These are phyloP conservation scores for Podargus strigoides DNA, from an alignment of 2,797 vertebrate genomes.

Conservation along the genomic window DNA sequence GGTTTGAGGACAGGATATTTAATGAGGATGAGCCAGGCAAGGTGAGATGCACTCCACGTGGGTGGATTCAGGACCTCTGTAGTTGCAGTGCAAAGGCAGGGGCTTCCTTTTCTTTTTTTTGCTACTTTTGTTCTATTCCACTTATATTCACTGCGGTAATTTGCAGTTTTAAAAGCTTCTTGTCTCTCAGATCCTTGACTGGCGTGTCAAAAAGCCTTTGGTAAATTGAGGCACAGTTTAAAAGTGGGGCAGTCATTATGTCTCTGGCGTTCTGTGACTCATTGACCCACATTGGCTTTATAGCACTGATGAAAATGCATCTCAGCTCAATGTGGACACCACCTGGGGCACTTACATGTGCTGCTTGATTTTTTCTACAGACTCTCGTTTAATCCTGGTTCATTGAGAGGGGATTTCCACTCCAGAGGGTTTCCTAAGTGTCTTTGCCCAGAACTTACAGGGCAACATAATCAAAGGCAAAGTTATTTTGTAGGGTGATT, in stretches of 20 bases:
- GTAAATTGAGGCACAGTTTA: background rate
- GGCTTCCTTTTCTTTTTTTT: background rate
- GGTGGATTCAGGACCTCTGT: background rate
- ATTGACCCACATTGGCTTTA: background rate
- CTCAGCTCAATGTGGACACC: background rate
- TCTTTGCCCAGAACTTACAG: background rate
- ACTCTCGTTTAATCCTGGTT: background rate
- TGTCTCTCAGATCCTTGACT: background rate
- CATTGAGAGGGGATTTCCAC: background rate
- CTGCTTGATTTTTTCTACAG: background rate
- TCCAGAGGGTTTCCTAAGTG: background rate
- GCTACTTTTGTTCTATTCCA: background rate
- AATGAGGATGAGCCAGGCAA: background rate
- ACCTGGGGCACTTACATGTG: background rate
- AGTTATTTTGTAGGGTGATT: background rate
- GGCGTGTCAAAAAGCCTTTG: background rate
- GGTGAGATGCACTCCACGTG: background rate
- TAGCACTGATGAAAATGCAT: background rate
- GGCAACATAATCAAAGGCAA: background rate
- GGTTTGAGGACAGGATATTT: background rate
- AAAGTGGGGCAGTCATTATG: background rate
- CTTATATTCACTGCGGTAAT: background rate
- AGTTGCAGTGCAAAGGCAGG: background rate
- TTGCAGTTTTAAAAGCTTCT: background rate
- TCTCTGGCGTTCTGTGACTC: background rate